Conservation (phyloP, 2,113 vertebrate genomes). For the Oryzias celebensis region DNA sequence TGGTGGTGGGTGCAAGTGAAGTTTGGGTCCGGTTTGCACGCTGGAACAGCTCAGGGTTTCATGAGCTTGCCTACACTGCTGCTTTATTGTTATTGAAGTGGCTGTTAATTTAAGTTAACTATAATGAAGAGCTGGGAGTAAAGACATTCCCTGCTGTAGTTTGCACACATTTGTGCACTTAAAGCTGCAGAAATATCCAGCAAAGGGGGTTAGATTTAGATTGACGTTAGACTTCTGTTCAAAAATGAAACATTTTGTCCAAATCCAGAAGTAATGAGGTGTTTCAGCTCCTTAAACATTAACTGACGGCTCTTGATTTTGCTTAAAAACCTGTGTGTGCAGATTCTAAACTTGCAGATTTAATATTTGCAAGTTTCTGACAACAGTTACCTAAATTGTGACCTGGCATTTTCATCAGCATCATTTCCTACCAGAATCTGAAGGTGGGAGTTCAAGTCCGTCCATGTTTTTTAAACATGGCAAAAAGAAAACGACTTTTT, state of each 20-base stretch:
- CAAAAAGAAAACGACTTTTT: slow-evolving; percentile 19
- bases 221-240: too few relatives aligned
- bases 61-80: slow-evolving; percentile 51
- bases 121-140: slow-evolving; percentile 47
- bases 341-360: background rate
- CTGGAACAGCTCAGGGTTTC: slow-evolving; percentile 64
- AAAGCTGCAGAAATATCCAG: background rate
- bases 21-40: slow-evolving; percentile 63
- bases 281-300: background rate
- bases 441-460: background rate
- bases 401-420: background rate
- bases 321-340: background rate
- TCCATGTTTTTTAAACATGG: slow-evolving; percentile 9
- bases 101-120: slow-evolving; percentile 60
- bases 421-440: background rate
- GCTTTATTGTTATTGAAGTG: slow-evolving; percentile 70
- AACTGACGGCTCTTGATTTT: background rate
- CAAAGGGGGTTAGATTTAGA: too few relatives aligned
- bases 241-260: too few relatives aligned
- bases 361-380: background rate
- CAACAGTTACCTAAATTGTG: background rate
- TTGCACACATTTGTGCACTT: background rate
- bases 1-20: slow-evolving; percentile 64
- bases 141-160: slow-evolving; percentile 14
- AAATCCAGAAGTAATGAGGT: background rate